Conservation (phyloP, 2,113 vertebrate genomes). For the Neoarius graeffei region DNA sequence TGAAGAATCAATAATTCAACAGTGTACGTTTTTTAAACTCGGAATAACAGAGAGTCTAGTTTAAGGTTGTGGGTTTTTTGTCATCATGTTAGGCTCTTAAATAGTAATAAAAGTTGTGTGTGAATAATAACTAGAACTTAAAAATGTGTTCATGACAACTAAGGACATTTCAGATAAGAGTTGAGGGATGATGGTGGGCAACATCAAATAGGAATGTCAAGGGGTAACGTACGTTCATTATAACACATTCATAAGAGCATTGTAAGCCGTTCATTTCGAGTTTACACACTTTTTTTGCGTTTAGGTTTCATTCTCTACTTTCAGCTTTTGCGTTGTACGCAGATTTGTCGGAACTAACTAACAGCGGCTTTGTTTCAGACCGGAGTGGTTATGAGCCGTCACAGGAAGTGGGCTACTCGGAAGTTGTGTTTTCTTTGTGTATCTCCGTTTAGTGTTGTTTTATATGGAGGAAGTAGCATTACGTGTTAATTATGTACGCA, state of each 20-base stretch:
- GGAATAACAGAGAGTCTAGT: background rate
- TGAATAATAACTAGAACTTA: background rate
- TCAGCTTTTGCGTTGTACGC: background rate
- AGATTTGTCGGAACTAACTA: conserved; percentile 67
- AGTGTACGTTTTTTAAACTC: background rate
- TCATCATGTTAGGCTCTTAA: background rate
- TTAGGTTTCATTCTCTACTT: background rate
- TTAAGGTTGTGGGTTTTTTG: background rate
- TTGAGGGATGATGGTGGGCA: background rate
- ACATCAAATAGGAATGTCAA: background rate
- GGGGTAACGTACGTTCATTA: no score
- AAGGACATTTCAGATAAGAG: background rate
- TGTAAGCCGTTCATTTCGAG: background rate
- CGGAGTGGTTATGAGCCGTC: conserved; percentile 66
- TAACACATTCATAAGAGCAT: background rate
- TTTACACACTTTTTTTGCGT: background rate
- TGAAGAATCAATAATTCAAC: background rate
- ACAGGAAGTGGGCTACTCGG: conserved; percentile 77
- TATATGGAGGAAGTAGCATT: conserved; percentile 67
- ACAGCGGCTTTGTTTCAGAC: conserved; percentile 59
- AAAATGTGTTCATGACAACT: background rate
- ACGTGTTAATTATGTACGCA: conserved; percentile 45
- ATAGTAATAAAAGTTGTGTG: background rate
- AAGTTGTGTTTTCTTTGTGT: conserved; percentile 84
- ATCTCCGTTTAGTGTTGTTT: conserved; percentile 76